These are phyloP conservation scores for Psammodynastes pulverulentus DNA, from an alignment of 2,113 vertebrate species.

Conservation along the genomic window DNA sequence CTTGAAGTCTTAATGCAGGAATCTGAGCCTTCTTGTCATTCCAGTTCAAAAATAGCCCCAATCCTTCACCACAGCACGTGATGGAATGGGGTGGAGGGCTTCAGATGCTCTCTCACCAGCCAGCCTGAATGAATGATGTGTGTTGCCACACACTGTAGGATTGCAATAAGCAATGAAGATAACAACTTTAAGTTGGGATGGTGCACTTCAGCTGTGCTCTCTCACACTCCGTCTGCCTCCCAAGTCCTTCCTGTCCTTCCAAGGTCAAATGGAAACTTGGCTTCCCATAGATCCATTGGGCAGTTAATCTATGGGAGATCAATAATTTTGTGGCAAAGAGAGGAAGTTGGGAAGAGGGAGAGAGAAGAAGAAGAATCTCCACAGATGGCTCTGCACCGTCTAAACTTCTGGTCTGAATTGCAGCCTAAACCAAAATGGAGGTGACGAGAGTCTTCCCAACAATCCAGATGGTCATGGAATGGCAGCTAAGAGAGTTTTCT, in stretches of 20 bases:
- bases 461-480: not conserved
- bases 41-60: not conserved
- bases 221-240: not conserved
- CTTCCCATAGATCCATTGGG: not conserved
- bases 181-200: not conserved
- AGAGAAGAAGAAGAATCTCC: not conserved
- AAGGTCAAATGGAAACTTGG: not conserved
- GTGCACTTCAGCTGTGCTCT: not conserved
- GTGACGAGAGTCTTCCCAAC: not conserved
- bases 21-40: not conserved
- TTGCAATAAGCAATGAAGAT: not conserved
- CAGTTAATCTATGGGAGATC: not conserved
- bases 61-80: rapidly evolving
- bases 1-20: not conserved
- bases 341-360: not conserved
- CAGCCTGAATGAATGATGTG: not conserved
- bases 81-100: not conserved
- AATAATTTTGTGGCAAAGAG: not conserved
- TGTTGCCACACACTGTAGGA: not conserved
- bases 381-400: not conserved
- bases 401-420: not conserved
- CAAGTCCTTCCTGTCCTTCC: not conserved
- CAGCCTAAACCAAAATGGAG: not conserved
- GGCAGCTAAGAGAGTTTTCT: not conserved
- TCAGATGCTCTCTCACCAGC: not conserved